Evolutionary conservation across 2,888 invertebrate genomes (phyloP).

Genomic region (Hedya salicella): DNA sequence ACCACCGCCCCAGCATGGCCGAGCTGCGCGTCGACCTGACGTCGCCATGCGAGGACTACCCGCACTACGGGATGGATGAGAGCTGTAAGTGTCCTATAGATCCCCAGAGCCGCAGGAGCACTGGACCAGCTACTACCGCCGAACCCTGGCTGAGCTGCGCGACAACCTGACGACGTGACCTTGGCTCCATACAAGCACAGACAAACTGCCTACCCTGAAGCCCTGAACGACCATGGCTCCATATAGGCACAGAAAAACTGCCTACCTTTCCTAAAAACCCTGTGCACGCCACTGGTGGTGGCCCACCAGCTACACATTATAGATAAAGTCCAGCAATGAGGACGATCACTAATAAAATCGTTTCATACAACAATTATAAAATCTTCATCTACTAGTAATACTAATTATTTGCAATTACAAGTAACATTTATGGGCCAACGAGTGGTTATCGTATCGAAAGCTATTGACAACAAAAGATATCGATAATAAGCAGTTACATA

Average conservation of each 20-base stretch:
- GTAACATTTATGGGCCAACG: slow-evolving; percentile 19
- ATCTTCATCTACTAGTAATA: no score
- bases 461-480: neutral
- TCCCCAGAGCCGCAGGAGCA: slow-evolving; percentile 1
- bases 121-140: slow-evolving; percentile 33
- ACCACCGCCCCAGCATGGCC: slow-evolving; percentile 57
- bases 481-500: neutral
- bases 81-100: slow-evolving; percentile 86
- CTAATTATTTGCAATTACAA: neutral
- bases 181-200: no score
- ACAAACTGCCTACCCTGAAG: no score
- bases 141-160: slow-evolving; percentile 72
- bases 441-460: no score
- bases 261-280: no score
- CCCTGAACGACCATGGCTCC: no score
- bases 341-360: no score
- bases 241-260: no score
- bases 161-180: slow-evolving; percentile 83
- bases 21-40: slow-evolving; percentile 83
- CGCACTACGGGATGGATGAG: slow-evolving; percentile 90
- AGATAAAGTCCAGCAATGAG: no score
- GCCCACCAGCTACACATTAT: no score
- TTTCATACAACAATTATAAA: no score
- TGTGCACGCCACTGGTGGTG: no score
- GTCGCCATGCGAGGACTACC: slow-evolving; percentile 87